A percentile compares a stretch with the other conserved stretches of the same genome.
Evolutionary conservation across 2,113 vertebrate species (phyloP).

Genomic region (Polypterus bichir): DNA sequence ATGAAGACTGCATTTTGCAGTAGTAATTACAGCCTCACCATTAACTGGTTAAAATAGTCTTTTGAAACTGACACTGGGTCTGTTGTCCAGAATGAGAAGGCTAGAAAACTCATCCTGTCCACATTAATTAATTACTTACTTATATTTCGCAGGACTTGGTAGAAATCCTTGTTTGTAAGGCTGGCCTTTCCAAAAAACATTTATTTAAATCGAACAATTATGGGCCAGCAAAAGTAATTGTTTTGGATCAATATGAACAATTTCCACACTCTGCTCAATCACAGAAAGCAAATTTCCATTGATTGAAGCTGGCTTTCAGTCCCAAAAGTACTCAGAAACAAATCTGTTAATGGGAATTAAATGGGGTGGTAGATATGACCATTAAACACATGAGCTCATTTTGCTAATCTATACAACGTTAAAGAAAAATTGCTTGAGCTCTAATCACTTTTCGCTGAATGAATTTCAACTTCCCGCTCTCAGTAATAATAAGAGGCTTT

Average conservation of each 20-base stretch:
- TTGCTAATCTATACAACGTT: not conserved
- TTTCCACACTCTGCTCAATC: not conserved
- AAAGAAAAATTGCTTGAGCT: not conserved
- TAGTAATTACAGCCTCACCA: no score
- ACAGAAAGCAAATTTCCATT: not conserved
- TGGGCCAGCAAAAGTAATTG: conserved; percentile 2
- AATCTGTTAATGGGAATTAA: not conserved
- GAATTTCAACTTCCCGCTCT: not conserved
- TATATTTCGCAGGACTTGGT: no score
- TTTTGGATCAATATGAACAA: conserved; percentile 1
- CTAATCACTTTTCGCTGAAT: not conserved
- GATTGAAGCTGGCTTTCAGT: not conserved
- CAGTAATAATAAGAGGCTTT: no score
- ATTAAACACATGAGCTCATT: not conserved
- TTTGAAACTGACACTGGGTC: no score
- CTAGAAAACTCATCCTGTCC: no score
- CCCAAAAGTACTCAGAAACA: not conserved
- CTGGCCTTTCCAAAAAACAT: not conserved
- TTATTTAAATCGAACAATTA: not conserved
- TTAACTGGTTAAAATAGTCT: no score
- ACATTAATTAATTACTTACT: no score
- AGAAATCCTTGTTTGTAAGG: no score
- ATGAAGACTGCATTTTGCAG: no score
- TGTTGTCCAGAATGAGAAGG: no score
- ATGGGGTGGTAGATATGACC: not conserved